Evolutionary conservation across 1,140 invertebrate genomes (phyloP), one percentile per base, ranked within the genome.

Genomic region (Littorina saxatilis): DNA sequence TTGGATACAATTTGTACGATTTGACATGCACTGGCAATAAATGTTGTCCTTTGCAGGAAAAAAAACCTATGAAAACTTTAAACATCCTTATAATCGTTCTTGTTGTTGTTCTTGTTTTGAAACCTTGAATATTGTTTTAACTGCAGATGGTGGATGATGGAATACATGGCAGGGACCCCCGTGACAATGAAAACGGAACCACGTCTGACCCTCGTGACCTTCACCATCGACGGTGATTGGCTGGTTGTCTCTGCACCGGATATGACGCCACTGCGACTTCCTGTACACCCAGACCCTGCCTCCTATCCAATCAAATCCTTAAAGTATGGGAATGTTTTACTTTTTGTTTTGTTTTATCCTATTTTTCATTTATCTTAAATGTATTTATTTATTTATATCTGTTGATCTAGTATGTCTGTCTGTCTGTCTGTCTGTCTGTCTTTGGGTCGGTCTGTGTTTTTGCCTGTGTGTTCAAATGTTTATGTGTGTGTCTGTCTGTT

Each of bases 191-290:
- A 32, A 32, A 66, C 2, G n/a, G n/a, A 29, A 9, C 61, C 61
- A 32, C 61, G 61, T 32, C 29, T 66, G n/a, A 66, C 61, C 61
- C 61, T 32, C 27, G 61, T 66, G 61, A 66, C 61, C 29, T 5
- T 2, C 4, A 66, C 61, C 32, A 29, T 66, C 17, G 61, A 66
- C 4, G 27, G 61, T 32, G 61, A 66, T 66, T 66, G 61, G 61
- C 27, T 66, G 20, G 29, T 32, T 66, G 29, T 66, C 9, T 66
- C 61, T 66, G 61, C 61, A 9, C 61, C 61, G 61, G 61, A 66
- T 66, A 66, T 66, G 61, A 66, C 61, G n/a, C 61, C 61, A 32
- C 61, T 66, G 20, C 61, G 27, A 4, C 27, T 66, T n/a, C 61
- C 61, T 17, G 32, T 9, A 32, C 4, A 17, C 61, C 61, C 61